phyloP scores from a whole-genome alignment of 2,113 vertebrate genomes.

The Laticauda laticaudata region DNA sequence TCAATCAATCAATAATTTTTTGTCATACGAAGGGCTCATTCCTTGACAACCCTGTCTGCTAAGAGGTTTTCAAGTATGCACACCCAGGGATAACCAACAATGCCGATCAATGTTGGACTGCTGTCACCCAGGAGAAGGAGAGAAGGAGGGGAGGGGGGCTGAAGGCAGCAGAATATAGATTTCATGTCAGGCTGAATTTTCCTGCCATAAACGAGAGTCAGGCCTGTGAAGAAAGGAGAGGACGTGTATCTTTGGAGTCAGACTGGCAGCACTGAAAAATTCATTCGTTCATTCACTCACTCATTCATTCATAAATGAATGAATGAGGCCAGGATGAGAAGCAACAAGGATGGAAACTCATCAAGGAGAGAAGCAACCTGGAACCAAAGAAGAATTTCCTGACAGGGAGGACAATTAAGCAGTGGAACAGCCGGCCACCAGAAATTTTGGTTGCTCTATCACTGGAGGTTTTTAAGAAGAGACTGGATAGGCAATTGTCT shows the following conservation, averaged over 20 bases:
- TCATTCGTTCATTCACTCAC: no score
- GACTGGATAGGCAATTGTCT: no score
- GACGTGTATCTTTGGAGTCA: background rate
- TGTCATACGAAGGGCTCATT: background rate
- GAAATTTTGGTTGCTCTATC: no score
- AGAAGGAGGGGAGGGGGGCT: background rate
- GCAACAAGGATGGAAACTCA: no score
- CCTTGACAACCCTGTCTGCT: background rate
- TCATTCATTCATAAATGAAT: no score
- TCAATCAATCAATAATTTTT: no score
- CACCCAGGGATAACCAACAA: background rate
- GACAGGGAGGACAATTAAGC: no score
- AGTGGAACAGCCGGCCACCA: no score
- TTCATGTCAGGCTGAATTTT: conserved; percentile 12
- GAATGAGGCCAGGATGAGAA: no score
- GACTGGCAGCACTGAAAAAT: background rate
- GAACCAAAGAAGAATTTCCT: no score
- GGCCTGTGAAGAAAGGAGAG: background rate
- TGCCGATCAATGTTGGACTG: background rate
- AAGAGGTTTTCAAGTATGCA: background rate
- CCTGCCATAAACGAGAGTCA: background rate
- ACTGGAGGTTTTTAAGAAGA: no score
- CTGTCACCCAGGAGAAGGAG: background rate
- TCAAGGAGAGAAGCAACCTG: no score
- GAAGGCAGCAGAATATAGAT: background rate